phyloP scores from a whole-genome alignment of 2,888 invertebrate species.

The Phymatocera aterrima region DNA sequence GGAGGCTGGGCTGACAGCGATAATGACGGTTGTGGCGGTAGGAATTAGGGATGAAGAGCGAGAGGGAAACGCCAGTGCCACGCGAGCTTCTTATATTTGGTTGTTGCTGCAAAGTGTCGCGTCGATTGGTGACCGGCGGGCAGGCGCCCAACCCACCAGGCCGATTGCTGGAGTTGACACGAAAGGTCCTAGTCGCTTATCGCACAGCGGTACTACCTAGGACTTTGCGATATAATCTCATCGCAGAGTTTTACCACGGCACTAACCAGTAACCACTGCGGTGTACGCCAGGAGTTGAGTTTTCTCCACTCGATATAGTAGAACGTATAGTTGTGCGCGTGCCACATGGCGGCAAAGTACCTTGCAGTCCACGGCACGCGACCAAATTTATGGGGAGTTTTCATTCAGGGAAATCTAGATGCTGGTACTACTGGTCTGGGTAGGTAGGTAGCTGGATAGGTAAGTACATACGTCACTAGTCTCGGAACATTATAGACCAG shows the following conservation, averaged over 20 bases:
- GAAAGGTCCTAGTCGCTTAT: conserved; percentile 38
- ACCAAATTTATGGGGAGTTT: conserved; percentile 32
- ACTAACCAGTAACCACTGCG: neutral
- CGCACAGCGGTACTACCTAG: neutral
- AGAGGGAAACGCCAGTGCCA: neutral
- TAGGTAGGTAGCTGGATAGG: neutral
- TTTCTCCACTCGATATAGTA: conserved; percentile 27
- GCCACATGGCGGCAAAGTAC: conserved; percentile 41
- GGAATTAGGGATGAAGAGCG: neutral
- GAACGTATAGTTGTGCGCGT: neutral
- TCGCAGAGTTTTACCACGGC: conserved; percentile 23
- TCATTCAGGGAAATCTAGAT: conserved; percentile 36
- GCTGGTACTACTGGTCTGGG: neutral
- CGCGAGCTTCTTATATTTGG: conserved; percentile 25
- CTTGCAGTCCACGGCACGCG: conserved; percentile 35
- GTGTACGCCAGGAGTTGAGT: neutral
- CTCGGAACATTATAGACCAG: neutral
- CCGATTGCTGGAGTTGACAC: conserved; percentile 12
- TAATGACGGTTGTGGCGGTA: neutral
- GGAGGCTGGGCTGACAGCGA: conserved; percentile 16
- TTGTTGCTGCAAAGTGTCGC: conserved; percentile 27
- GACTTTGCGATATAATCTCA: conserved; percentile 29
- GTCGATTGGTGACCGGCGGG: neutral
- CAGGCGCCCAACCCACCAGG: neutral
- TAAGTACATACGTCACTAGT: neutral